These are phyloP conservation scores for Drosophila aldrichi DNA, from an alignment of 2,888 invertebrate genomes.

Conservation along the genomic window DNA sequence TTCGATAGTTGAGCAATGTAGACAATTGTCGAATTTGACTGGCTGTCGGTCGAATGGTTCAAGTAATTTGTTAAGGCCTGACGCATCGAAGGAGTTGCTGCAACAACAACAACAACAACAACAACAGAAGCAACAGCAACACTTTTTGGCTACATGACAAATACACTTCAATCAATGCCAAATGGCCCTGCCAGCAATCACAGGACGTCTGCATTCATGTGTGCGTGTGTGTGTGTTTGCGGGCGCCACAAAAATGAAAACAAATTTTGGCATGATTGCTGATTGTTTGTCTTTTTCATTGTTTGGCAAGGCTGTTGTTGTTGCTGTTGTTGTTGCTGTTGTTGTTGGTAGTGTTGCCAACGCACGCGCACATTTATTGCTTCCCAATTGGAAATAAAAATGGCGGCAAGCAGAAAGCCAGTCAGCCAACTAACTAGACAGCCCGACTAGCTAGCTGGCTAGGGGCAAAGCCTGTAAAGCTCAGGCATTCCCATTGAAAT, in stretches of 20 bases:
- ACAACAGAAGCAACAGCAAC: slow-evolving; percentile 49
- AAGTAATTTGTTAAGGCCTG: slow-evolving; percentile 61
- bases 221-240: slow-evolving; percentile 37
- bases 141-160: slow-evolving; percentile 73
- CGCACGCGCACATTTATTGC: slow-evolving; percentile 79
- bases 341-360: slow-evolving; percentile 60
- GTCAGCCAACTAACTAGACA: slow-evolving; percentile 45
- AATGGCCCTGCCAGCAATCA: slow-evolving; percentile 74
- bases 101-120: slow-evolving; percentile 6
- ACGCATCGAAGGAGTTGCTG: slow-evolving; percentile 36
- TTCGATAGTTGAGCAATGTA: slow-evolving; percentile 46
- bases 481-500: slow-evolving; percentile 61
- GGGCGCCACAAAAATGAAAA: slow-evolving; percentile 80
- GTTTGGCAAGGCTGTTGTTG: slow-evolving; percentile 62
- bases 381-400: slow-evolving; percentile 79
- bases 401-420: slow-evolving; percentile 62
- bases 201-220: slow-evolving; percentile 48
- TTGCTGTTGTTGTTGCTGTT: slow-evolving; percentile 48
- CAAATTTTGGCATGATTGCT: slow-evolving; percentile 81
- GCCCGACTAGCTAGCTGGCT: slow-evolving; percentile 9
- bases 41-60: slow-evolving; percentile 49
- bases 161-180: slow-evolving; percentile 80
- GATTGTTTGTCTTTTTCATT: slow-evolving; percentile 79
- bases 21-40: slow-evolving; percentile 56
- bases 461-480: slow-evolving; percentile 23